phyloP scores from a whole-genome alignment of 64 coral and sea anemone genomes.

The Pocillopora damicornis region DNA sequence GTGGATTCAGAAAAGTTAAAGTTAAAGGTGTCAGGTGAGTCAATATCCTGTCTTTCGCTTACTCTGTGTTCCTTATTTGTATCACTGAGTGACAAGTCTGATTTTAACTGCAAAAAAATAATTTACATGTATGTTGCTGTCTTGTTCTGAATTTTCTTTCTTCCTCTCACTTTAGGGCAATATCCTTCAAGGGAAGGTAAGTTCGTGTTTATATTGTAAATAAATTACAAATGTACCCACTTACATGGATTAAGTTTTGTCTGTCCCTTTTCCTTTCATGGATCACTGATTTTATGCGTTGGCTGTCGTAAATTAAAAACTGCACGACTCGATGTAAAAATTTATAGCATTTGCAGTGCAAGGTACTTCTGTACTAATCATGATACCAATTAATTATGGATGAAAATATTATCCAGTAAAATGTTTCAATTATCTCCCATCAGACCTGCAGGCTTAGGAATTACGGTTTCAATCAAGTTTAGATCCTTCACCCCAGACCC shows the following conservation, averaged over 20 bases:
- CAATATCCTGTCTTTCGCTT: neutral
- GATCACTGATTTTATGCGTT: neutral
- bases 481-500: constrained; percentile 70
- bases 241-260: neutral
- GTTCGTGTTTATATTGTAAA: neutral
- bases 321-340: neutral
- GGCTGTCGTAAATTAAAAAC: neutral
- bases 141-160: neutral
- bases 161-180: constrained; percentile 18
- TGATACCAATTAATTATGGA: neutral
- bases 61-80: neutral
- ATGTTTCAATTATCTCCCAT: neutral
- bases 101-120: too few species aligned
- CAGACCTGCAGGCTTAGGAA: constrained; percentile 70
- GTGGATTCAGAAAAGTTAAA: constrained; percentile 71
- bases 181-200: constrained; percentile 50
- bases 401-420: neutral
- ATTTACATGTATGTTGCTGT: too few species aligned
- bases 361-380: neutral
- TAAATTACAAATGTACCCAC: neutral
- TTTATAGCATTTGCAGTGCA: neutral
- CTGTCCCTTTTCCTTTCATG: neutral
- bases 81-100: neutral
- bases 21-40: constrained; percentile 64
- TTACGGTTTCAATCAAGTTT: constrained; percentile 66